phyloP scores from a whole-genome alignment of 2,113 vertebrate genomes.

The Labrus mixtus region DNA sequence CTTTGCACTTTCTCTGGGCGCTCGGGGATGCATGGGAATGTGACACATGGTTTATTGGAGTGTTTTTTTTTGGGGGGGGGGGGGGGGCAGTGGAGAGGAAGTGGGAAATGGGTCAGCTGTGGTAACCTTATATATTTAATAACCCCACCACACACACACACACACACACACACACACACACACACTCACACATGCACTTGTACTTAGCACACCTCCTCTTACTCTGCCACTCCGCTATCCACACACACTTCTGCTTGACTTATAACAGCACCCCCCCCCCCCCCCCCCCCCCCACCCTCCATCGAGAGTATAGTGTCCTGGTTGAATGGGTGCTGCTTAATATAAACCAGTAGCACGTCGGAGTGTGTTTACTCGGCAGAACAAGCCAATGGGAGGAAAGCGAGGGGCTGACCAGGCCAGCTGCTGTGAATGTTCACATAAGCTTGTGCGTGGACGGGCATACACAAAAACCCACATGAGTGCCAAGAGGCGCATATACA shows the following conservation, averaged over 20 bases:
- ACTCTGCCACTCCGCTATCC: slow-evolving; percentile 28
- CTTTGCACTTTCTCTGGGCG: slow-evolving; percentile 51
- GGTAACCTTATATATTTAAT: slow-evolving; percentile 75
- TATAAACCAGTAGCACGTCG: slow-evolving; percentile 70
- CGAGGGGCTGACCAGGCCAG: slow-evolving; percentile 60
- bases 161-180: slow-evolving; percentile 15
- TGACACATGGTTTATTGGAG: slow-evolving; percentile 67
- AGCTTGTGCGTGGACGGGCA: slow-evolving; percentile 24
- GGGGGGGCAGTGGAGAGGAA: slow-evolving; percentile 48
- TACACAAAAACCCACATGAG: slow-evolving; percentile 11
- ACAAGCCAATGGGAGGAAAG: slow-evolving; percentile 57
- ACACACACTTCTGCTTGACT: slow-evolving; percentile 33
- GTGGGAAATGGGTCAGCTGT: slow-evolving; percentile 72
- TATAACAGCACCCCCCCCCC: slow-evolving; percentile 9
- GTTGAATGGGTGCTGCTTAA: slow-evolving; percentile 72
- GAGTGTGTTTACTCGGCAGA: slow-evolving; percentile 69
- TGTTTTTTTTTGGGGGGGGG: no score
- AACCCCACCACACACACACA: slow-evolving; percentile 38
- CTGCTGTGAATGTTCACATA: slow-evolving; percentile 72
- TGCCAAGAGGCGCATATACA: background rate
- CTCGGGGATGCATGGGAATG: slow-evolving; percentile 44
- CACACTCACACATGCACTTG: slow-evolving; percentile 23
- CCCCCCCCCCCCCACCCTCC: background rate
- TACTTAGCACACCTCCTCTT: slow-evolving; percentile 42
- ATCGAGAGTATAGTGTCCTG: slow-evolving; percentile 40